Conservation (phyloP, 1,140 invertebrate genomes). For the Eupristina koningsbergeri region DNA sequence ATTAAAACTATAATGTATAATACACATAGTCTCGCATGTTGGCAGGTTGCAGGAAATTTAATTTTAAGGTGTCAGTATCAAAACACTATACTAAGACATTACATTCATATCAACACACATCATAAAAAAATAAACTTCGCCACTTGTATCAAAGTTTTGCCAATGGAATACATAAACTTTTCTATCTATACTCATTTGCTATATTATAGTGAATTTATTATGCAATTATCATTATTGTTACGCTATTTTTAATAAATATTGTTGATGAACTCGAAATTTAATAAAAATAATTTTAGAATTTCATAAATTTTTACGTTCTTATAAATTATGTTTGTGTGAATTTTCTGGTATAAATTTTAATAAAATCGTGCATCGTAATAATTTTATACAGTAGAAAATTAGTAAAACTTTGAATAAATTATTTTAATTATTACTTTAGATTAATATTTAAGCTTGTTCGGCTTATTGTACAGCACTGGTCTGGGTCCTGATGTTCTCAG, state of each 20-base stretch:
- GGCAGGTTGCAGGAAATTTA: slow-evolving; percentile 64
- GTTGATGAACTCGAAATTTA: too few relatives aligned
- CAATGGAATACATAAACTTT: slow-evolving; percentile 17
- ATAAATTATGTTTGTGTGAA: not conserved
- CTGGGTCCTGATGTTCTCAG: slow-evolving; percentile 64
- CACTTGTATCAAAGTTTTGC: slow-evolving; percentile 42
- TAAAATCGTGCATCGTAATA: not conserved
- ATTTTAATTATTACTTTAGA: slow-evolving; percentile 60
- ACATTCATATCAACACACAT: slow-evolving; percentile 38
- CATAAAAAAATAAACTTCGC: not conserved
- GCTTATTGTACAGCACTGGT: slow-evolving; percentile 70
- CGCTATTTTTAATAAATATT: too few relatives aligned
- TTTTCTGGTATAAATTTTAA: not conserved
- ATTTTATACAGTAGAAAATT: slow-evolving; percentile 12
- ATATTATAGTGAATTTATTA: not conserved
- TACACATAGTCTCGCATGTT: slow-evolving; percentile 68
- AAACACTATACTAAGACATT: slow-evolving; percentile 47
- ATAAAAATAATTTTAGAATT: not conserved
- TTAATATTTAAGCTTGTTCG: slow-evolving; percentile 64
- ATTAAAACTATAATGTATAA: slow-evolving; percentile 55
- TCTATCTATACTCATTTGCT: not conserved
- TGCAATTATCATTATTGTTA: too few relatives aligned
- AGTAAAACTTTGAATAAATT: slow-evolving; percentile 55
- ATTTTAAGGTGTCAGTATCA: slow-evolving; percentile 60
- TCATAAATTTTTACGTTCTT: not conserved